Base-by-base conservation (phyloP, 1,140 invertebrate species). In the Drosophila athabasca region DNA sequence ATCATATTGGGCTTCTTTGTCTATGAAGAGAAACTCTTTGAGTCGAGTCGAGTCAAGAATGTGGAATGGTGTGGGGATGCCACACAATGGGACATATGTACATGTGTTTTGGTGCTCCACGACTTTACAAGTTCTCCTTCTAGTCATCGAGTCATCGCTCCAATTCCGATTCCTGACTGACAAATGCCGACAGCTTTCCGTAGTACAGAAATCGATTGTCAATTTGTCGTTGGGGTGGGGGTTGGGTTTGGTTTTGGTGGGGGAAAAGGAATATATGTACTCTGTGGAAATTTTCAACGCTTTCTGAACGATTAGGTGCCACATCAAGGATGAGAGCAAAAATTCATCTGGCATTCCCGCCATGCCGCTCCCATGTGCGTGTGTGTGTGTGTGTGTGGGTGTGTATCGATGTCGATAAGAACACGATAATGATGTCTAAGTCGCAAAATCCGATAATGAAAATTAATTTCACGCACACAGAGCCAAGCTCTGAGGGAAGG, bases 401-500 rank as follows among this genome's bases (percentile, higher is more conserved):
- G 55, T 71, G 54, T 65, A 58, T 55, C 39, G 62, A 48, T 73
- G 69, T 58, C 62, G 83, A 88, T 88, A 87, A 87, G 79, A 79
- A 87, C 75, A 68, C 41, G 75, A 88, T 88, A 88, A 82, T 87
- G 83, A 89, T 67, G 75, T 83, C 83, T 87, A 89, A 89, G 79
- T 79, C 76, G 79, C 76, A 68, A 65, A 87, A 87, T 83, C 79
- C 83, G 88, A 87, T 88, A 87, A 87, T 87, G 75, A 88, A 88
- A 87, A 87, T 87, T 87, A 88, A 88, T 87, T 88, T 88, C 71
- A 59, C 64, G 66, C 65, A 57, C 51, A 17, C 51, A 26, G 19
- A 52, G 26, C 39, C 17, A 50, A 39, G 3, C 15, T n/a, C 7
- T 17, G 9, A 13, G 11, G 35, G 11, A 6, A 22, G 44, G 5